These are phyloP conservation scores for Silvanus unidentatus DNA, from an alignment of 2,888 invertebrate genomes.

Conservation along the genomic window DNA sequence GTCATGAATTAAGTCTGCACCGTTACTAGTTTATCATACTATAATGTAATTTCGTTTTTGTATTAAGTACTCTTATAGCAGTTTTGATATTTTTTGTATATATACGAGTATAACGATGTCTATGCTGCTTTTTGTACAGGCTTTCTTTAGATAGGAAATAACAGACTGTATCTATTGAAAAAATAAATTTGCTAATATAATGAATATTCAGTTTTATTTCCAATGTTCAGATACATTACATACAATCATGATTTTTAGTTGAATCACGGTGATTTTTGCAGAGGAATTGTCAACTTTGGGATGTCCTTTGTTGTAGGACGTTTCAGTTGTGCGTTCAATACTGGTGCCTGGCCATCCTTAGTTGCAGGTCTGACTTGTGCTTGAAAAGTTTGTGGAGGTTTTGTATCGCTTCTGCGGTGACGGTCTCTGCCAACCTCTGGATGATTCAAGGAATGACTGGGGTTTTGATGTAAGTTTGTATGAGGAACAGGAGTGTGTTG, in stretches of 20 bases:
- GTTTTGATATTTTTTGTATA: constrained; percentile 40
- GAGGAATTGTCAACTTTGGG: no score
- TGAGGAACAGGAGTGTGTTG: neutral
- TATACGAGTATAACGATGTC: constrained; percentile 27
- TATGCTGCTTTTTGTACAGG: constrained; percentile 44
- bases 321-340: no score
- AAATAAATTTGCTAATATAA: constrained; percentile 44
- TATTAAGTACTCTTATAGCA: constrained; percentile 27
- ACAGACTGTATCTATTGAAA: constrained; percentile 45
- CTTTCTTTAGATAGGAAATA: constrained; percentile 41
- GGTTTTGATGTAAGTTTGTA: constrained; percentile 1
- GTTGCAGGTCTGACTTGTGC: no score
- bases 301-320: no score
- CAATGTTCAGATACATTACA: no score
- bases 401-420: neutral
- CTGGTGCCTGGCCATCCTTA: no score
- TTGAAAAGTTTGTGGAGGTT: neutral
- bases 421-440: neutral
- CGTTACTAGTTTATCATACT: constrained; percentile 29
- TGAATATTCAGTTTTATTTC: constrained; percentile 6
- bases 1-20: constrained; percentile 27
- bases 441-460: neutral
- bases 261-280: no score
- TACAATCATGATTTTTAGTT: no score
- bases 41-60: constrained; percentile 5